phyloP scores from a whole-genome alignment of 2,797 vertebrate species.

The Bradypodion ventrale region DNA sequence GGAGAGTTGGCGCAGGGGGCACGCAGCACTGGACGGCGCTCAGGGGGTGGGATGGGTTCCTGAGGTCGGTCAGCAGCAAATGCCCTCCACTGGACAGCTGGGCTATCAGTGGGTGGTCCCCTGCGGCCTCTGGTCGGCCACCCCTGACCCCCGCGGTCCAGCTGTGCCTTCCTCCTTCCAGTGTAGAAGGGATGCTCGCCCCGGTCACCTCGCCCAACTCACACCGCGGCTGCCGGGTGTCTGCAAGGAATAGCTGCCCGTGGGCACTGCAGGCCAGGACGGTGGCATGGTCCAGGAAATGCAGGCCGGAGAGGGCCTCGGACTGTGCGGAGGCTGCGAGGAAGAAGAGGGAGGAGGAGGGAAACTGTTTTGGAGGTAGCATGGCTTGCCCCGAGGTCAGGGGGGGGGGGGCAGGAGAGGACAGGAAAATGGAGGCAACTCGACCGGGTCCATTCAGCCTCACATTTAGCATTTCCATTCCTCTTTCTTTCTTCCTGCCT shows the following conservation, averaged over 20 bases:
- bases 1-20: constrained; percentile 19
- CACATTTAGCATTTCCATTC: no score
- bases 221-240: constrained; percentile 72
- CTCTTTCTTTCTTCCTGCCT: no score
- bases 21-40: constrained; percentile 70
- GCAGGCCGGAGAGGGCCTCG: constrained; percentile 77
- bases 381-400: no score
- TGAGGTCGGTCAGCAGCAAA: constrained; percentile 78
- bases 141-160: constrained; percentile 73
- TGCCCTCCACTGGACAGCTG: constrained; percentile 79
- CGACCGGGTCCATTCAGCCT: no score
- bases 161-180: fast-evolving
- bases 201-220: constrained; percentile 19
- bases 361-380: no score
- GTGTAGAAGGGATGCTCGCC: fast-evolving
- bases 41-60: constrained; percentile 62
- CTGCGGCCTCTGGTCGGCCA: not conserved
- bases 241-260: constrained; percentile 79
- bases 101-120: constrained; percentile 50
- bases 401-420: no score
- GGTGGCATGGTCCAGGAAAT: constrained; percentile 73
- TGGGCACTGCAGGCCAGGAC: constrained; percentile 76
- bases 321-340: constrained; percentile 21
- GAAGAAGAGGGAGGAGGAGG: fast-evolving
- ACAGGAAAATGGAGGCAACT: no score